These are phyloP conservation scores for Bubo bubo DNA, from an alignment of 2,113 vertebrate genomes.

Conservation along the genomic window DNA sequence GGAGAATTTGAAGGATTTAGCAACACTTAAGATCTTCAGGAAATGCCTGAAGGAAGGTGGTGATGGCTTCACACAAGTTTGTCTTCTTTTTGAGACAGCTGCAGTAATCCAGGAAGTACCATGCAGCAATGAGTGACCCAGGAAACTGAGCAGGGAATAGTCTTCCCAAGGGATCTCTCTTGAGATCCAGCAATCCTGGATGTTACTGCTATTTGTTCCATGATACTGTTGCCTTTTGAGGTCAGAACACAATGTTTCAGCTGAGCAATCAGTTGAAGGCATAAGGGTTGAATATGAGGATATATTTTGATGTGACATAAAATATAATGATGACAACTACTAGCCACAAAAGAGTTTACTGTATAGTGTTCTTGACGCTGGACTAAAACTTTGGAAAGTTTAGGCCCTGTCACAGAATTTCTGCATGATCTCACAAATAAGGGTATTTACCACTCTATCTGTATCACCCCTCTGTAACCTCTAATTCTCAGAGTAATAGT, in stretches of 20 bases:
- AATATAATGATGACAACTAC: not conserved
- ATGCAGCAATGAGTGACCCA: not conserved
- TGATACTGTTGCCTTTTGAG: not conserved
- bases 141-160: not conserved
- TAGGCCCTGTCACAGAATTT: not conserved
- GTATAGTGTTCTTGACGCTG: not conserved
- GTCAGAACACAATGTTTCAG: conserved; percentile 10
- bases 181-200: not conserved
- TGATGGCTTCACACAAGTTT: not conserved
- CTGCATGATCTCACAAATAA: not conserved
- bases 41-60: not conserved
- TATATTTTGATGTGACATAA: not conserved
- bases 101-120: not conserved
- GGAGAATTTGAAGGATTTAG: not conserved
- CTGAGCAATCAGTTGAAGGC: not conserved
- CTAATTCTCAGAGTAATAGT: not conserved
- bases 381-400: not conserved
- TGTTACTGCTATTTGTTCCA: not conserved
- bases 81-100: not conserved
- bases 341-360: not conserved
- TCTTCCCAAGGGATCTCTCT: not conserved
- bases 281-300: not conserved
- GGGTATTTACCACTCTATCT: not conserved
- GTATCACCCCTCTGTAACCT: not conserved
- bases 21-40: not conserved